Percentiles rank a stretch among this genome's conserved stretches.
Conservation (phyloP, 2,888 invertebrate species). For the Limnephilus rhombicus region DNA sequence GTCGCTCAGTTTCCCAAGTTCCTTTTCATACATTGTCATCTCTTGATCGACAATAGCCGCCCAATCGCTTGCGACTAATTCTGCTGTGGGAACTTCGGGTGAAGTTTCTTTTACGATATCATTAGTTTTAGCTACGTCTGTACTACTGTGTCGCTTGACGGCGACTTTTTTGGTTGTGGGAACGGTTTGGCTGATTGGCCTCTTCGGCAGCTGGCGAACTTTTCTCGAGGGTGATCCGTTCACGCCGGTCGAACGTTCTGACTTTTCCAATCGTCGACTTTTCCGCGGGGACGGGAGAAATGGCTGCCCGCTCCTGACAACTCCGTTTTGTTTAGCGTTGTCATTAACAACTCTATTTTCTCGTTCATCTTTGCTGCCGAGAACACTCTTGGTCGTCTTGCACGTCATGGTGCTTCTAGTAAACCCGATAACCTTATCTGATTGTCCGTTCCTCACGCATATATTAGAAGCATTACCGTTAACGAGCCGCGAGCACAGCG, state of each 20-base stretch:
- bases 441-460: slow-evolving; percentile 36
- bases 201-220: slow-evolving; percentile 71
- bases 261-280: slow-evolving; percentile 75
- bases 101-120: slow-evolving; percentile 69
- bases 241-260: slow-evolving; percentile 74
- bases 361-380: slow-evolving; percentile 44
- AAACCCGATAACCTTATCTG: slow-evolving; percentile 43
- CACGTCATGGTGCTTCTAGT: slow-evolving; percentile 27
- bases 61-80: slow-evolving; percentile 68
- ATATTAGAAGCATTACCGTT: slow-evolving; percentile 46
- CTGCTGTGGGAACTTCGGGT: slow-evolving; percentile 70
- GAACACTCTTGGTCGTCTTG: slow-evolving; percentile 38
- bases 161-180: slow-evolving; percentile 68
- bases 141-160: slow-evolving; percentile 50
- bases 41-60: slow-evolving; percentile 72
- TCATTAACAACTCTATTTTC: slow-evolving; percentile 52
- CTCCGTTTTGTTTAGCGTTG: slow-evolving; percentile 16
- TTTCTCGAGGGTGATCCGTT: slow-evolving; percentile 77
- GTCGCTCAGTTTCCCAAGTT: slow-evolving; percentile 68
- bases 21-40: slow-evolving; percentile 76
- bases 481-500: slow-evolving; percentile 42
- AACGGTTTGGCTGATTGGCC: slow-evolving; percentile 63
- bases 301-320: slow-evolving; percentile 28
- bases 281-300: slow-evolving; percentile 72
- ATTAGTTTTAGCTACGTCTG: slow-evolving; percentile 35